A percentile compares a stretch with the other conserved stretches of the same genome.
These are phyloP conservation scores for Anoplophora glabripennis DNA, from an alignment of 1,140 invertebrate genomes.

Conservation along the genomic window DNA sequence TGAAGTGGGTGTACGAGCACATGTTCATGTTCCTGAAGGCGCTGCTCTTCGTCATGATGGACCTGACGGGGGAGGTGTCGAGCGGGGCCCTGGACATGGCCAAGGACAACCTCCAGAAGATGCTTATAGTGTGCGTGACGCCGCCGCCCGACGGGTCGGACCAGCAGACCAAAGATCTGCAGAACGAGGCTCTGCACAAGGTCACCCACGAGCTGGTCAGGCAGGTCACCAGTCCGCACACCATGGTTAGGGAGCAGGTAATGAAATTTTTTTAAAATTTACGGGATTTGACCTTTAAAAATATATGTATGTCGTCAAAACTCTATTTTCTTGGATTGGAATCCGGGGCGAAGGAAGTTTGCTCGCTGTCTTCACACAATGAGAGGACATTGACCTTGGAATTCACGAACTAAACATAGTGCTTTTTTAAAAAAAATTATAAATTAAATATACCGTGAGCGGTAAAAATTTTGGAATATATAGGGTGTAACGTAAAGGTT, in stretches of 20 bases:
- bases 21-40: slow-evolving; percentile 91
- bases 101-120: slow-evolving; percentile 84
- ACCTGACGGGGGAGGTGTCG: slow-evolving; percentile 91
- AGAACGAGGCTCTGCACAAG: slow-evolving; percentile 83
- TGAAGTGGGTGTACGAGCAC: slow-evolving; percentile 90
- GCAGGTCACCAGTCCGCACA: slow-evolving; percentile 91
- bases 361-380: too few species aligned
- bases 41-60: slow-evolving; percentile 96
- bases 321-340: too few species aligned
- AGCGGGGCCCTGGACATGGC: slow-evolving; percentile 95
- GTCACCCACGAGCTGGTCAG: slow-evolving; percentile 89
- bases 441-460: too few species aligned
- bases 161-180: slow-evolving; percentile 68
- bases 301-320: too few species aligned
- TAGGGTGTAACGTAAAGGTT: too few species aligned
- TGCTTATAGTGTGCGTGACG: slow-evolving; percentile 80
- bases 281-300: too few species aligned
- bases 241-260: slow-evolving; percentile 84
- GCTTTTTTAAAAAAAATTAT: too few species aligned
- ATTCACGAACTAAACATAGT: too few species aligned
- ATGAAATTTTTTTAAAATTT: slow-evolving; percentile 23
- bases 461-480: too few species aligned
- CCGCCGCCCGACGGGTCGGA: slow-evolving; percentile 53
- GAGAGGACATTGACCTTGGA: too few species aligned
- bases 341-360: too few species aligned